These are phyloP conservation scores for Strix uralensis DNA, from an alignment of 2,113 vertebrate genomes.

Conservation along the genomic window DNA sequence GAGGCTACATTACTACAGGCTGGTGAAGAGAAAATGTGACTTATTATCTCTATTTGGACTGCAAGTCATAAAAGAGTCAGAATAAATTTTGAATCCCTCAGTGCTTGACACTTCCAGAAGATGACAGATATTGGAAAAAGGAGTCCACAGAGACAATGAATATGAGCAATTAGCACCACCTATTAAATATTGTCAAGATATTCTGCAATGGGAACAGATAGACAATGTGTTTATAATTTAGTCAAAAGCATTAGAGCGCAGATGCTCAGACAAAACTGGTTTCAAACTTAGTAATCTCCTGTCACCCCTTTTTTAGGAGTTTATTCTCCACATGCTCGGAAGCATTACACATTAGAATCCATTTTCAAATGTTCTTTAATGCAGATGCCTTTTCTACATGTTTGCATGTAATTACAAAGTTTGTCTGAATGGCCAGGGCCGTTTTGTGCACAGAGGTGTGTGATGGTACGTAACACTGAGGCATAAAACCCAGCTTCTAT, in stretches of 20 bases:
- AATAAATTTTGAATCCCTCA: constrained; percentile 15
- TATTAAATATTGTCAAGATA: constrained; percentile 13
- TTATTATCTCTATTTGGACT: background rate
- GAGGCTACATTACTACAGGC: background rate
- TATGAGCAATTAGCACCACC: background rate
- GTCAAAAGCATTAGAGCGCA: background rate
- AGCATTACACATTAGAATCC: background rate
- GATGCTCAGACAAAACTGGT: background rate
- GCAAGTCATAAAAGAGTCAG: background rate
- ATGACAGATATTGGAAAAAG: background rate
- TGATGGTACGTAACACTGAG: fast-evolving
- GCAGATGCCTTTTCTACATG: background rate
- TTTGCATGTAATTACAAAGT: background rate
- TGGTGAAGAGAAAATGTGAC: background rate
- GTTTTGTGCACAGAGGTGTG: background rate
- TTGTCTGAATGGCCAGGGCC: background rate
- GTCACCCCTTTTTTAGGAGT: background rate
- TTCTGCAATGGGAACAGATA: background rate
- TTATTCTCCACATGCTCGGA: background rate
- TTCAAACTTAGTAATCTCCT: background rate
- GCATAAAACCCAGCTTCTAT: background rate
- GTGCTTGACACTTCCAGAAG: background rate
- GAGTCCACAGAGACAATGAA: background rate
- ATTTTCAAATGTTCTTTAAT: background rate
- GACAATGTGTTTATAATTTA: background rate